Evolutionary conservation across 2,797 vertebrate species (phyloP), one percentile per base, ranked within the genome.

Genomic region (Columba guinea): DNA sequence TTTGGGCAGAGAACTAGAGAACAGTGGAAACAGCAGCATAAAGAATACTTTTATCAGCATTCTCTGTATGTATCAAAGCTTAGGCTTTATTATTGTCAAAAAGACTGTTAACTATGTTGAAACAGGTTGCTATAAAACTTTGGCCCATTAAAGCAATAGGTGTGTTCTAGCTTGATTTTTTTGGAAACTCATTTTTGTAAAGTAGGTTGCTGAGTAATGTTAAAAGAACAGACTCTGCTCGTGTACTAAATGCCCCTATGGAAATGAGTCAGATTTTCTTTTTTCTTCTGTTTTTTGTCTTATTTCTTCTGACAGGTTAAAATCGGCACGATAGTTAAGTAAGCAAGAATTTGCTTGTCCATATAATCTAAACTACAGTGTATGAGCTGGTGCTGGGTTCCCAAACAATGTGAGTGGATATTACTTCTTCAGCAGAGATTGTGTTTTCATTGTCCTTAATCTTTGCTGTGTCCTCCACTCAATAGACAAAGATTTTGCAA

Each of bases 131-230:
- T 77, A 18, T 87, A 83, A 87, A 89, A 93, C 58, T 95, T 87
- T 26, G 83, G 78, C 68, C 65, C 24, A 6, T 83, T 93, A 94
- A 89, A 87, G 91, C 68, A 52, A 23, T 52, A 85, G 60, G 51
- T 90, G 64, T 91, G 48, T 93, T 90, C 64, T 64, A 80, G 64
- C 35, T 90, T 64, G 60, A 68, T 92, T 95, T 95, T 94, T 89
- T 46, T 44, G 20, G 75, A 58, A 83, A 84, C 11, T 68, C 12
- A 0, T 80, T 88, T 88, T 87, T 34, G 48, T 92, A 73, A 94
- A 96, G 81, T 92, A 93, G 81, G 93, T 94, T 95, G 93, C 93
- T 92, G 94, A 95, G 84, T 93, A 93, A 94, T 95, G 89, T 81
- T 89, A 67, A 64, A 94, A 91, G 80, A 95, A 58, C 83, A 74